A percentile compares a stretch with the other conserved stretches of the same genome.
These are phyloP conservation scores for Scleropages formosus DNA, from an alignment of 2,797 vertebrate species.

Conservation along the genomic window DNA sequence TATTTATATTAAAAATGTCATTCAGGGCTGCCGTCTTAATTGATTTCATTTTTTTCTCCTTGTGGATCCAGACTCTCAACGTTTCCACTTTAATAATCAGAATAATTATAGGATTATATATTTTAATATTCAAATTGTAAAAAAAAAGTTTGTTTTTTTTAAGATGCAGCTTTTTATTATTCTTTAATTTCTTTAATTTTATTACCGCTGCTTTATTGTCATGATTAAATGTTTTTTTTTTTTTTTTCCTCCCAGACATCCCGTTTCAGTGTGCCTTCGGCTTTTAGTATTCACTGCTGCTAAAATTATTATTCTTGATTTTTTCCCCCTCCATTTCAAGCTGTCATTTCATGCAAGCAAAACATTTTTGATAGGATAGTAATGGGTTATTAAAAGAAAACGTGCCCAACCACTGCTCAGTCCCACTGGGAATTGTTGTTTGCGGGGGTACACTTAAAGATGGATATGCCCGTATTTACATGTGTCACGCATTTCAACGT, in stretches of 20 bases:
- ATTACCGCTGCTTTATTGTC: constrained; percentile 11
- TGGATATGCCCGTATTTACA: constrained; percentile 50
- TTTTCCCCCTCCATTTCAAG: constrained; percentile 28
- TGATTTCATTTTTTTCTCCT: constrained; percentile 48
- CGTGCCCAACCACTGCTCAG: constrained; percentile 39
- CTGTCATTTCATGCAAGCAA: constrained; percentile 45
- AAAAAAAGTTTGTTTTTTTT: constrained; percentile 26
- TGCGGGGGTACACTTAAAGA: constrained; percentile 39
- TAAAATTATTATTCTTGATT: constrained; percentile 37
- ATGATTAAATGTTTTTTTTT: no score
- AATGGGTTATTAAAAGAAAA: constrained; percentile 52
- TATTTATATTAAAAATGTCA: constrained; percentile 60
- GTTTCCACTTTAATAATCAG: constrained; percentile 52
- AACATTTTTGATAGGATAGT: constrained; percentile 49
- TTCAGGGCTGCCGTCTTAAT: constrained; percentile 55
- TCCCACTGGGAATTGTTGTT: constrained; percentile 44
- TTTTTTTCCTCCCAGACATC: constrained; percentile 35
- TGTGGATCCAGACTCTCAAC: constrained; percentile 32
- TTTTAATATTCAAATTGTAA: constrained; percentile 20
- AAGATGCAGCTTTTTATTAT: not conserved
- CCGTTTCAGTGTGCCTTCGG: constrained; percentile 22
- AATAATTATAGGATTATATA: constrained; percentile 47
- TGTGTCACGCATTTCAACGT: constrained; percentile 48
- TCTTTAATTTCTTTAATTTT: not conserved
- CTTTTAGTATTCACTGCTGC: constrained; percentile 15